Base-by-base conservation (phyloP, 2,113 vertebrate genomes). In the Formicarius rufipectus region DNA sequence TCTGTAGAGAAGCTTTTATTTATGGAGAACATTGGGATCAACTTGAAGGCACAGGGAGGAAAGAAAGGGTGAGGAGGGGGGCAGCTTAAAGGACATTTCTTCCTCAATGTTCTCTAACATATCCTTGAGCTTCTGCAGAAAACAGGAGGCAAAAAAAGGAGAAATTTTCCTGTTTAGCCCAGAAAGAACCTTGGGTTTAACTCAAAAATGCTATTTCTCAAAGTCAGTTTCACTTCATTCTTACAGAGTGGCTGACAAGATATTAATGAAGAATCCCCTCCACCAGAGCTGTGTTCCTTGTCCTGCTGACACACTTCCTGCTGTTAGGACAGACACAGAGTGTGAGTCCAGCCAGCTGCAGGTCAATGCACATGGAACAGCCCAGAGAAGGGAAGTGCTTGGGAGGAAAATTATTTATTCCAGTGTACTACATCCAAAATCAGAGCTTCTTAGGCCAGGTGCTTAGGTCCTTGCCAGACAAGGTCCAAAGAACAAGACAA, bases 401-500 rank as follows among this genome's bases (percentile, higher is more conserved):
- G 67, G 84, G 30, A 92, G 52, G 60, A 94, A 77, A 47, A 72
- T 2, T 31, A 35, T 37, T 94, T 79, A 77, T 67, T 55, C 12
- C 25, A 56, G 31, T 15, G 39, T 45, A 50, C 58, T 11, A 55
- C 5, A 63, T 4, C 85, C 56, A 74, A 39, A 85, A 30, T 17
- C 2, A 55, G 12, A 60, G 68, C 6, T 71, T 22, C 45, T 37
- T 33, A 58, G 50, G 63, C 71, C 83, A 60, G 67, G 58, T 84
- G 77, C 66, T 89, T 53, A 64, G 73, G 53, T 37, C 52, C 75
- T 66, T 49, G 40, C 44, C 74, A 75, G 72, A 53, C 53, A 77
- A 73, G 72, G 71, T 37, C 67, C 76, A 45, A 77, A 90, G 79
- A 56, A 76, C 47, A 93, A 52, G 90, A 28, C 33, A 96, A 78